Evolutionary conservation across 2,888 invertebrate genomes (phyloP), one percentile per base, ranked within the genome.

Genomic region (Yponomeuta malinellus): DNA sequence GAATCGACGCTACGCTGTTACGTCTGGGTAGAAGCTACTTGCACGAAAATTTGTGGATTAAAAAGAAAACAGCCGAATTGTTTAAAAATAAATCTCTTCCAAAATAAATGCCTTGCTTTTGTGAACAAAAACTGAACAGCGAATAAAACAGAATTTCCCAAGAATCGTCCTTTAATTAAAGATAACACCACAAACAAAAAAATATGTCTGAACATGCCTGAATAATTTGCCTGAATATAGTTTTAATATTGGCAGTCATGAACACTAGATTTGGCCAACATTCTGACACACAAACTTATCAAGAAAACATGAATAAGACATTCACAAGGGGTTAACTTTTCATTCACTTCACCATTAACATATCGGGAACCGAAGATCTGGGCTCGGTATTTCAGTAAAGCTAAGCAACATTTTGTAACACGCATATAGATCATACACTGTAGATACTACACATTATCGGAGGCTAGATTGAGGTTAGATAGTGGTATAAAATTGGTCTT

Each of bases 91-190:
- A 69, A 63, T 88, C 83, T 91, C 92, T 91, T 92, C 92, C 92
- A 92, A 92, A 92, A 92, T 91, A 92, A 92, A 92, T 89, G 90
- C 84, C 76, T 77, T 63, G 29, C 29, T 33, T 12, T 78, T 75
- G 73, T 81, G 84, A 87, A 79, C 75, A 79, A 82, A 84, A 81
- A 83, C 77, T 78, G 15, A 76, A 74, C 29, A 73, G 73, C 10
- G 48, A 70, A 72, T 71, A 72, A 83, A 85, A 84, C 78, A 79
- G 81, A 78, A 76, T 74, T 73, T 74, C 79, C 82, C 86, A 78
- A 81, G 79, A 84, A 88, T 89, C 88, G 88, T 85, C 80, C 80
- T 89, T 85, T 88, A 87, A 83, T 91, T 88, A 82, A 86, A 87
- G 87, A 82, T 83, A 89, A 88, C 86, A 86, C 85, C 69, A 65